Base-by-base conservation (phyloP, 2,113 vertebrate species). In the Petrocephalus microphthalmus region DNA sequence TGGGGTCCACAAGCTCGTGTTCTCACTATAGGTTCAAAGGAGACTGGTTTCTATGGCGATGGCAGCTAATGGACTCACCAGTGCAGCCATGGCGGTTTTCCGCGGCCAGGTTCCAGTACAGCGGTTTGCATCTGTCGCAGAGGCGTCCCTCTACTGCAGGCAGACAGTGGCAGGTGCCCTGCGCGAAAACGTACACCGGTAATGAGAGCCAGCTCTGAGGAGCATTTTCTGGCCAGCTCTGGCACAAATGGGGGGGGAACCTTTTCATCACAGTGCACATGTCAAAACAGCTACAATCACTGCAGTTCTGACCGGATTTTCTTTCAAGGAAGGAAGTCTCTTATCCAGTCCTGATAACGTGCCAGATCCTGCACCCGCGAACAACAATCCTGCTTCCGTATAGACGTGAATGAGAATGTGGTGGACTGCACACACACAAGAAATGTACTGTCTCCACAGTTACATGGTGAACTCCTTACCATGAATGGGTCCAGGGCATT, bases 81-180 rank as follows among this genome's bases (percentile, higher is more conserved):
- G 91, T 93, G 84, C 98, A 99, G 25, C 98, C 97, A 5, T 83
- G 33, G 0, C 95, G 94, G 91, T 97, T 97, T 85, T 94, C 95
- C 78, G 67, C 81, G 88, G 93, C 95, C 89, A 99, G 93, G 90
- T 98, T 97, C 98, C 98, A 99, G 92, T 96, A 98, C 19, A 98
- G 94, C 0, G 96, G 96, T 91, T 98, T 99, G 91, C 98, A 99
- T 87, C 88, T 94, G 91, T 94, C 94, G 90, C 98, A 99, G 0
- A 94, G 92, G 37, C 93, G 89, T 85, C 97, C 96, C 92, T 97
- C 94, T 2, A 96, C 96, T 0, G 96, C 93, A 87, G 92, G 90
- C 86, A 96, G 94, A 91, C 98, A 99, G 29, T 92, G 94, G 87
- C 98, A 99, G 78, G 91, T 91, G 0, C 93, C 97, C 98, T 99